Evolutionary conservation across 1,140 invertebrate genomes (phyloP), one percentile per base, ranked within the genome.

Genomic region (Chymomyza costata): DNA sequence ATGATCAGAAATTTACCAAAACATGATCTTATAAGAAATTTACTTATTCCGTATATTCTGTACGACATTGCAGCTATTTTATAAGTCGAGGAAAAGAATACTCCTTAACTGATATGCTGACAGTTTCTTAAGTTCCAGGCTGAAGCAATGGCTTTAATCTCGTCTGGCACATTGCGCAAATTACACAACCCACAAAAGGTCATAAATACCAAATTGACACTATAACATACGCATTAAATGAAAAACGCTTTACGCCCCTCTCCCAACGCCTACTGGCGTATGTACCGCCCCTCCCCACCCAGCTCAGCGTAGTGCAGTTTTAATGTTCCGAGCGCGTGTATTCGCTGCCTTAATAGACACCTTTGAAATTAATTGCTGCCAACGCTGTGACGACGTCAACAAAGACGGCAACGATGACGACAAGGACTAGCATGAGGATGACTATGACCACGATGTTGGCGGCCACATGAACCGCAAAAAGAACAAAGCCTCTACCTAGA

Each of bases 391-490:
- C 37, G 17, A 47, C 10, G 31, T 17, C 25, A 46, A 28, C 13
- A 31, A 47, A 16, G 15, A 32, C 10, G 31, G 25, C 25, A 46
- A 28, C 13, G 45, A 47, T 17, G 15, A 32, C 46, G 46, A 55
- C n/a, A n/a, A n/a, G n/a, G n/a, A n/a, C n/a, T n/a, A n/a, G n/a
- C n/a, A n/a, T n/a, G n/a, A n/a, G 7, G 31, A 16, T 16, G 32
- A 28, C 13, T 30, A 47, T 17, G 15, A 32, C 46, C 39, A 55
- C 38, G 53, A 49, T 65, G 50, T 28, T 39, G 68, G 47, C 64
- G 45, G 56, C 71, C 71, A 80, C 73, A 80, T 81, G 73, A 80
- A 80, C 73, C 73, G 74, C 73, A 80, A 80, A 80, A 80, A 80
- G 73, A 80, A 80, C 73, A 80, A 80, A 80, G 74, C 35, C 3